Percentiles rank a stretch among this genome's conserved stretches.
Evolutionary conservation across 1,140 invertebrate genomes (phyloP).

Genomic region (Drosophila burlai): DNA sequence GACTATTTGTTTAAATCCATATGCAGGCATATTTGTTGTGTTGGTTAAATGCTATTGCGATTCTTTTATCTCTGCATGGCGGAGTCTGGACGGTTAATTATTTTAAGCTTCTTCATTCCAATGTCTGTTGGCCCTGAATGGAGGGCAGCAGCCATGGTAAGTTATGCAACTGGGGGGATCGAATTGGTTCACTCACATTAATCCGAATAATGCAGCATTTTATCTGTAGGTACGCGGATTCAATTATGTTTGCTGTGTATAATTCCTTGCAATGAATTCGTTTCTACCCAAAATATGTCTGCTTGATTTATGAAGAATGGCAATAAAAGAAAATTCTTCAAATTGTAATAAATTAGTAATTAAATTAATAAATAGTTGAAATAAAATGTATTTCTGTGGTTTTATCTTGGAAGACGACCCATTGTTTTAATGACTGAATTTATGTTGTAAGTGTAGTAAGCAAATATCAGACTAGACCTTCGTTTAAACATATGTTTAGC

Average conservation of each 20-base stretch:
- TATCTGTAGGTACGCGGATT: slow-evolving; percentile 4
- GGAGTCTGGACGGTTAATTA: slow-evolving; percentile 50
- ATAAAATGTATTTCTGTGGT: too few relatives aligned
- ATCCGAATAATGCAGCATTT: neutral
- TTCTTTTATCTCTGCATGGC: slow-evolving; percentile 31
- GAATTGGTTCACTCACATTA: slow-evolving; percentile 8
- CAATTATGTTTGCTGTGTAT: slow-evolving; percentile 18
- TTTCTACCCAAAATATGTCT: slow-evolving; percentile 12
- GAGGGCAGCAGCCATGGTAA: neutral
- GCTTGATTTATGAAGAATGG: slow-evolving; percentile 12
- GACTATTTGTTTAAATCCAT: slow-evolving; percentile 50
- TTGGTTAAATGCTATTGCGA: slow-evolving; percentile 42
- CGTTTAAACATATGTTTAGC: too few relatives aligned
- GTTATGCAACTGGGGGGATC: neutral
- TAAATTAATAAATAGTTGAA: too few relatives aligned
- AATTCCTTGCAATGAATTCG: neutral
- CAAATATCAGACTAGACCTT: too few relatives aligned
- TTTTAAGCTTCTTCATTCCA: slow-evolving; percentile 59
- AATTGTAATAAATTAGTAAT: too few relatives aligned
- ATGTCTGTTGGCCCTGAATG: slow-evolving; percentile 11
- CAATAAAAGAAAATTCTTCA: neutral
- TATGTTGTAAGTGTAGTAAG: too few relatives aligned
- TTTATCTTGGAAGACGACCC: too few relatives aligned
- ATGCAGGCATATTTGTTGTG: slow-evolving; percentile 38
- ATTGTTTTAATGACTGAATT: too few relatives aligned